A percentile compares a stretch with the other conserved stretches of the same genome.
Conservation (phyloP, 1,140 invertebrate species). For the Oryzaephilus surinamensis region DNA sequence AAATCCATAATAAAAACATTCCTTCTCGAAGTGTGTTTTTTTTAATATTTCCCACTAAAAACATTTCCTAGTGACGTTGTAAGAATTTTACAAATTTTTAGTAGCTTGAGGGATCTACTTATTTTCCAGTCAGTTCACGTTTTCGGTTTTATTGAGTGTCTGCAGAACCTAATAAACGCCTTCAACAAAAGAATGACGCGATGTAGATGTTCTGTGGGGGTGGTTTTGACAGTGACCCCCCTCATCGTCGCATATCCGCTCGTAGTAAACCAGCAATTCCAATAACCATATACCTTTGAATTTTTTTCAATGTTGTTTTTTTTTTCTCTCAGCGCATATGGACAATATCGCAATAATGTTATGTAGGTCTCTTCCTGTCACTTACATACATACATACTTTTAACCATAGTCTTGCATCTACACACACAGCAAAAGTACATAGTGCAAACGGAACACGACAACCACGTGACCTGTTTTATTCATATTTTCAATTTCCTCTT, state of each 20-base stretch:
- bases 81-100: no score
- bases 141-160: slow-evolving; percentile 28
- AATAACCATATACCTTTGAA: slow-evolving; percentile 9
- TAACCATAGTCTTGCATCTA: no score
- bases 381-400: no score
- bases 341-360: not conserved
- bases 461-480: slow-evolving; percentile 26
- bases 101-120: not conserved
- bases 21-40: no score
- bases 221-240: slow-evolving; percentile 6
- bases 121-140: slow-evolving; percentile 18
- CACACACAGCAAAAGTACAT: no score
- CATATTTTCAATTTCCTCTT: slow-evolving; percentile 25
- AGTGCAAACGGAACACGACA: slow-evolving; percentile 10
- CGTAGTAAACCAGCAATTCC: slow-evolving; percentile 21
- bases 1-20: no score
- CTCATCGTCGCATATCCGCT: no score
- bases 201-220: slow-evolving; percentile 25
- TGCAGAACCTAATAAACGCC: slow-evolving; percentile 27
- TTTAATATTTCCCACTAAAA: no score
- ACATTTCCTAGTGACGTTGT: no score
- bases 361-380: no score
- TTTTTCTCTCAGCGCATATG: not conserved
- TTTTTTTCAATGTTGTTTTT: no score
- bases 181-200: slow-evolving; percentile 22